Conservation (phyloP, 2,888 invertebrate species). For the Sinelater perroti region DNA sequence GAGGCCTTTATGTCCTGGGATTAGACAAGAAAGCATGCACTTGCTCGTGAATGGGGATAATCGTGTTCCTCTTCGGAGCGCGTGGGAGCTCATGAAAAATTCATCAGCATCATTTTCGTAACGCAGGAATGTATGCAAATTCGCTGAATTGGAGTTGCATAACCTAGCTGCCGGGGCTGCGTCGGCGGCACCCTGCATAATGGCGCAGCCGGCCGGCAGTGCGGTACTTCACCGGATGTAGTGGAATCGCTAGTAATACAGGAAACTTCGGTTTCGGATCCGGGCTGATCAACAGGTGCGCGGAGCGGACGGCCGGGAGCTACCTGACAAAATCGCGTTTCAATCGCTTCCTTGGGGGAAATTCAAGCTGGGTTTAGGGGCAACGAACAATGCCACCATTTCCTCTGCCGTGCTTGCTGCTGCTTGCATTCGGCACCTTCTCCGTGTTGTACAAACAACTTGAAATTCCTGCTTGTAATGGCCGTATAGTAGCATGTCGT, state of each 20-base stretch:
- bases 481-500: too few relatives aligned
- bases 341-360: too few relatives aligned
- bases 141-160: background rate
- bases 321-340: too few relatives aligned
- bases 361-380: background rate
- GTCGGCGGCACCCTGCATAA: background rate
- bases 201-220: constrained; percentile 15
- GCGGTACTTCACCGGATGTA: constrained; percentile 24
- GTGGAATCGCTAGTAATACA: constrained; percentile 30
- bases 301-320: too few relatives aligned
- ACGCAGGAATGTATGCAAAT: constrained; percentile 15
- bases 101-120: constrained; percentile 11
- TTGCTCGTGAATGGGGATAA: background rate
- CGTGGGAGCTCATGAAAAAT: constrained; percentile 10
- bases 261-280: constrained; percentile 24
- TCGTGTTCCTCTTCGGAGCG: constrained; percentile 2
- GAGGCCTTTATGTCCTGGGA: too few relatives aligned
- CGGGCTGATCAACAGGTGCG: constrained; percentile 25
- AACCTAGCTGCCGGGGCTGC: background rate
- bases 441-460: constrained; percentile 6
- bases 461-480: constrained; percentile 11
- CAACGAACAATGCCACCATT: constrained; percentile 4
- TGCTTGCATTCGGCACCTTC: background rate
- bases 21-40: too few relatives aligned
- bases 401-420: background rate